Percentiles rank a stretch among this genome's conserved stretches.
These are phyloP conservation scores for Tiphia femorata DNA, from an alignment of 2,888 invertebrate species.

Conservation along the genomic window DNA sequence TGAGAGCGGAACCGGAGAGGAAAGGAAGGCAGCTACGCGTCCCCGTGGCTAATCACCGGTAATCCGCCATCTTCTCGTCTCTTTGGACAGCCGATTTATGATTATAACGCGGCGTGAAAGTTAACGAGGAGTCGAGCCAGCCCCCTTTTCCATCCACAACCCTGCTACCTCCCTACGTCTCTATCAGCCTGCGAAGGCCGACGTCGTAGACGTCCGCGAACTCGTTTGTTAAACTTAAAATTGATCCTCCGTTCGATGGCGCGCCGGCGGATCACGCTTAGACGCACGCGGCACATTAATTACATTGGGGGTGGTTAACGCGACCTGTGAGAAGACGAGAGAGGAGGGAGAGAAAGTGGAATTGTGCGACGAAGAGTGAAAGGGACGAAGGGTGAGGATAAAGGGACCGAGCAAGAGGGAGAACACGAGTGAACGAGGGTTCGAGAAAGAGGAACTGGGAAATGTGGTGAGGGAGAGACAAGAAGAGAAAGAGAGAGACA, in stretches of 20 bases:
- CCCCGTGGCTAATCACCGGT: slow-evolving; percentile 31
- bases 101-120: slow-evolving; percentile 36
- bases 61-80: slow-evolving; percentile 22
- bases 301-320: too few relatives aligned
- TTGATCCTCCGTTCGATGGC: slow-evolving; percentile 52
- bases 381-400: too few relatives aligned
- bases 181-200: slow-evolving; percentile 13
- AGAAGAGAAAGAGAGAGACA: too few relatives aligned
- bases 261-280: neutral
- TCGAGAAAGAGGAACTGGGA: too few relatives aligned
- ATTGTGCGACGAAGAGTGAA: neutral
- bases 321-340: slow-evolving; percentile 5
- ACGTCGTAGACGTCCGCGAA: slow-evolving; percentile 37
- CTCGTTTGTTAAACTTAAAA: slow-evolving; percentile 62
- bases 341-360: neutral
- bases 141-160: too few relatives aligned
- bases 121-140: slow-evolving; percentile 31
- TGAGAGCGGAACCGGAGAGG: too few relatives aligned
- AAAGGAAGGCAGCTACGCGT: slow-evolving; percentile 9
- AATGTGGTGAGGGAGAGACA: too few relatives aligned
- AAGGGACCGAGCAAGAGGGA: too few relatives aligned
- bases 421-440: too few relatives aligned
- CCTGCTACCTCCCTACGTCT: neutral
- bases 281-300: slow-evolving; percentile 34
- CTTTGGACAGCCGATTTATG: slow-evolving; percentile 35